Conservation (phyloP, 2,797 vertebrate species). For the Chelonia mydas region DNA sequence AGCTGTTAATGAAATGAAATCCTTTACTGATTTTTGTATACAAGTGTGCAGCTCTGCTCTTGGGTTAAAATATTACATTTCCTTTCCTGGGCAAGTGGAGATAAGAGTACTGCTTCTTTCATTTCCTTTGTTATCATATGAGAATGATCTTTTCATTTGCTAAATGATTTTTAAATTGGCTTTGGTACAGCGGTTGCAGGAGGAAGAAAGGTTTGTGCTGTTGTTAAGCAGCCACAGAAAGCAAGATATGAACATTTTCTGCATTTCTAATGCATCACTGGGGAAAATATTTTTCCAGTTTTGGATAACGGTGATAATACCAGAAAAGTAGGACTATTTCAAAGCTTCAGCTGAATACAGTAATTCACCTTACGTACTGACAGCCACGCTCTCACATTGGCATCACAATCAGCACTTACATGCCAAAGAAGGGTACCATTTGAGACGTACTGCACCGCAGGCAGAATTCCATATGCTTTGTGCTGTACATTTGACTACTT, state of each 20-base stretch:
- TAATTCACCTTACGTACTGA: not conserved
- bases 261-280: fast-evolving
- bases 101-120: slow-evolving; percentile 24
- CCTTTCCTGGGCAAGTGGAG: not conserved
- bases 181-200: not conserved
- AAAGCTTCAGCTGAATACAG: not conserved
- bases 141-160: not conserved
- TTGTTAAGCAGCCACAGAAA: not conserved
- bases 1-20: slow-evolving; percentile 1
- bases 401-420: not conserved
- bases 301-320: fast-evolving
- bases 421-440: not conserved
- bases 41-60: not conserved
- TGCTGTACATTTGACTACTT: not conserved
- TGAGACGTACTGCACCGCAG: not conserved
- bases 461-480: not conserved
- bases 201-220: fast-evolving
- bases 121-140: slow-evolving; percentile 28
- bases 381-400: not conserved
- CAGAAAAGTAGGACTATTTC: not conserved
- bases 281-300: fast-evolving
- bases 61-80: not conserved
- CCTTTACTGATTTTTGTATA: not conserved
- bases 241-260: not conserved
- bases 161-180: slow-evolving; percentile 22